A percentile compares a stretch with the other conserved stretches of the same genome.
These are phyloP conservation scores for Dromaius novaehollandiae DNA, from an alignment of 2,113 vertebrate species.

Conservation along the genomic window DNA sequence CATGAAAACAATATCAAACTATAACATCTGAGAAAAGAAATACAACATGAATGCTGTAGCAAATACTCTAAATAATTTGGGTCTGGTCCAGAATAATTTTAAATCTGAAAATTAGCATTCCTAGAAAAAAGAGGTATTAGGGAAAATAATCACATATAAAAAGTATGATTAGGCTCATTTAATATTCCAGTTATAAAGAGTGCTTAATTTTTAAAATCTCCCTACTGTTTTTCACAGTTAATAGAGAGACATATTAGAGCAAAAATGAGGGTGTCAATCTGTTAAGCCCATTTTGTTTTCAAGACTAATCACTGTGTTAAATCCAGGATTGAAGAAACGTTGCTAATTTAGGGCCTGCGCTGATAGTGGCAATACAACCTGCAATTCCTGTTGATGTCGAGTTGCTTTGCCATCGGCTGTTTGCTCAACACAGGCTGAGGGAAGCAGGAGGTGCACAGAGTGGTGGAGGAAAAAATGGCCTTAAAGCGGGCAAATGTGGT, in stretches of 20 bases:
- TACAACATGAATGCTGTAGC: not conserved
- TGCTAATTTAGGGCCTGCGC: not conserved
- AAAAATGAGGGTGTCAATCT: slow-evolving; percentile 33
- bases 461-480: not conserved
- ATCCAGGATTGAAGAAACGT: not conserved
- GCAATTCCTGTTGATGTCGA: not conserved
- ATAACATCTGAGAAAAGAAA: not conserved
- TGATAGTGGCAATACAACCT: not conserved
- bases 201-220: slow-evolving; percentile 62
- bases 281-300: not conserved
- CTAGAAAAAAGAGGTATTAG: not conserved
- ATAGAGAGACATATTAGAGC: not conserved
- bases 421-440: not conserved
- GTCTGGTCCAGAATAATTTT: not conserved
- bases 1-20: not conserved
- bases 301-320: not conserved
- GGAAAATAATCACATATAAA: slow-evolving; percentile 33
- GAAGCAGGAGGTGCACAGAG: not conserved
- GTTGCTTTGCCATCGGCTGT: not conserved
- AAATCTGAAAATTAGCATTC: slow-evolving; percentile 23
- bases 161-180: slow-evolving; percentile 22
- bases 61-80: not conserved
- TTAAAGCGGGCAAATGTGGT: not conserved
- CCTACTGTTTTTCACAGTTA: slow-evolving; percentile 39
- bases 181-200: slow-evolving; percentile 49